phyloP scores from a whole-genome alignment of 2,113 vertebrate genomes.

The Trematocara zebra region DNA sequence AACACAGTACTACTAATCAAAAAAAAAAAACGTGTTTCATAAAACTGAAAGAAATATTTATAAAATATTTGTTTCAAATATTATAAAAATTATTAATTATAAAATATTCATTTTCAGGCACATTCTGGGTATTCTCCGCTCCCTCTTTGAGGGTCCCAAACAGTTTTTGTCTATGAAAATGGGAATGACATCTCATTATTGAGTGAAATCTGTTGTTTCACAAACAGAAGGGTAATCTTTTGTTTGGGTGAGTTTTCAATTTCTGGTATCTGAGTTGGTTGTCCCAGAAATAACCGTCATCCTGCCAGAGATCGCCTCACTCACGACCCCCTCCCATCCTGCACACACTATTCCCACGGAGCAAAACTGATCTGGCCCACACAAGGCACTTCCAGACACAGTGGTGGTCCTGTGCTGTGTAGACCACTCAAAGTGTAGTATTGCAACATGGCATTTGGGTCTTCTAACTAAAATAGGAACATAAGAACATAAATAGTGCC shows the following conservation, averaged over 20 bases:
- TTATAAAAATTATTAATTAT: not conserved
- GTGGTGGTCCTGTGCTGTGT: not conserved
- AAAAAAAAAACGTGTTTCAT: not conserved
- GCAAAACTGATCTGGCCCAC: not conserved
- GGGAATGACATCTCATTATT: fast-evolving
- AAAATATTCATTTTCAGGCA: fast-evolving
- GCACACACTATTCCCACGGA: not conserved
- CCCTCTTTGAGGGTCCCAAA: not conserved
- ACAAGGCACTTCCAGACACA: not conserved
- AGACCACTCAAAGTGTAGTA: not conserved
- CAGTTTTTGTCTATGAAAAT: not conserved
- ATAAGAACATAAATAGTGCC: not conserved
- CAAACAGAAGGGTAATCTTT: not conserved
- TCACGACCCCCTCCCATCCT: not conserved
- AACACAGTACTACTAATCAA: fast-evolving
- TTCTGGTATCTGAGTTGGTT: not conserved
- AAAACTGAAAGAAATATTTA: fast-evolving
- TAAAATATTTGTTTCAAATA: not conserved
- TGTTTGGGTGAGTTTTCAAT: not conserved
- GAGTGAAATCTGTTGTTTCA: not conserved
- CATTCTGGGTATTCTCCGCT: not conserved
- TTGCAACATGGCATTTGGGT: too few species aligned
- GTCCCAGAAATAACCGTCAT: not conserved
- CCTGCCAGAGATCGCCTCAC: not conserved
- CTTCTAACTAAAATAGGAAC: too few species aligned